A percentile compares a stretch with the other conserved stretches of the same genome.
phyloP scores from a whole-genome alignment of 2,888 invertebrate species.

The Apoda limacodes region DNA sequence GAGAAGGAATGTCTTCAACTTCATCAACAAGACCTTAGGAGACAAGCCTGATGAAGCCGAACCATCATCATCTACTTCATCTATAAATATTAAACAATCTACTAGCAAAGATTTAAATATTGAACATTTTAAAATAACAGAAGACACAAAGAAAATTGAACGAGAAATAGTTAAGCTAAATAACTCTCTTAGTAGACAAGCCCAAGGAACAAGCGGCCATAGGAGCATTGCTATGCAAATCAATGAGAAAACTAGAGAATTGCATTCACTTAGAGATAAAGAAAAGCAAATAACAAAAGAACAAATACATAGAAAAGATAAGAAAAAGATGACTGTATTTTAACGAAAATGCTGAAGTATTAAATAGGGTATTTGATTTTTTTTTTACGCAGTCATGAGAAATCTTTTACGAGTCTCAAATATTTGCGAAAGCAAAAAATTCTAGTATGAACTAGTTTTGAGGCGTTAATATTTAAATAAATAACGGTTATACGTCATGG shows the following conservation, averaged over 20 bases:
- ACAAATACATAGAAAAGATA: conserved; percentile 77
- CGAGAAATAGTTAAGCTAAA: conserved; percentile 75
- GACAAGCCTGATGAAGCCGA: conserved; percentile 31
- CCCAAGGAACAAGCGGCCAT: conserved; percentile 69
- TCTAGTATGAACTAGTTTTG: too few relatives aligned
- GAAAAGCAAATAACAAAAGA: conserved; percentile 76
- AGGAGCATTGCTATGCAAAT: conserved; percentile 73
- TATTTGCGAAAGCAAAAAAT: too few relatives aligned
- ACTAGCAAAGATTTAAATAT: conserved; percentile 78
- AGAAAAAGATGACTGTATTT: conserved; percentile 82
- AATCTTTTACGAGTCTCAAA: not conserved
- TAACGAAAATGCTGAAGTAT: conserved; percentile 36
- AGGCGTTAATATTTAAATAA: too few relatives aligned
- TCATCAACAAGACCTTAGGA: conserved; percentile 76
- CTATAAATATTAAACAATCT: conserved; percentile 55
- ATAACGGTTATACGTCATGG: too few relatives aligned
- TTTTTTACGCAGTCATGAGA: not conserved
- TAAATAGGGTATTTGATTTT: conserved; percentile 1
- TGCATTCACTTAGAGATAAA: conserved; percentile 68
- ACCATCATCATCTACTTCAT: conserved; percentile 18
- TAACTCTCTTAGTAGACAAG: conserved; percentile 73
- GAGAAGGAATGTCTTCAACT: conserved; percentile 78
- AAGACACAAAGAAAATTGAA: conserved; percentile 77
- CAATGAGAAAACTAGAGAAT: conserved; percentile 70
- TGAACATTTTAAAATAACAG: conserved; percentile 77